Evolutionary conservation across 2,797 vertebrate genomes (phyloP).

Genomic region (Megaceryle alcyon): DNA sequence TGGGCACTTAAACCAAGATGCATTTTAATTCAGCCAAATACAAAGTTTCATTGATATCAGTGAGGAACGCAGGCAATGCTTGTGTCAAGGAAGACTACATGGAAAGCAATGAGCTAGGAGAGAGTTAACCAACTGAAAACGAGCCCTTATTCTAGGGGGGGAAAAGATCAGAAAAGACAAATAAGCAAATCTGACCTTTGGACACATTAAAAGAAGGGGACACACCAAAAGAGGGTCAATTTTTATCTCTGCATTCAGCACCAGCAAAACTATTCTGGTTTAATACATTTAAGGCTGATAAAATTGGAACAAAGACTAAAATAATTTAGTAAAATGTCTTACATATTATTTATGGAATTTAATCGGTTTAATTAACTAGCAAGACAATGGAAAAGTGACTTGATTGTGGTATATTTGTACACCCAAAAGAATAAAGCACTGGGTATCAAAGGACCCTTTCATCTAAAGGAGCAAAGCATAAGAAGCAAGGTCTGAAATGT

Average conservation of each 20-base stretch:
- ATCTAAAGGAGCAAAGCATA: not conserved
- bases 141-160: not conserved
- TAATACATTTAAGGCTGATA: not conserved
- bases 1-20: not conserved
- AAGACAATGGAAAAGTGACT: not conserved
- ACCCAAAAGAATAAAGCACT: not conserved
- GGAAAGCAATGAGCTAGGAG: not conserved
- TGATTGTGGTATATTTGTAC: not conserved
- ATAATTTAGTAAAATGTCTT: not conserved
- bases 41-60: not conserved
- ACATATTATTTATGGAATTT: not conserved
- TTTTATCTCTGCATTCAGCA: not conserved
- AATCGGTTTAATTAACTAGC: not conserved
- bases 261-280: not conserved
- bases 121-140: not conserved
- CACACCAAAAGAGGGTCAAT: not conserved
- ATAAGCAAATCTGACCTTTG: not conserved
- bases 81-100: not conserved
- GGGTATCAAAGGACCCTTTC: not conserved
- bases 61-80: rapidly evolving
- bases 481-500: not conserved
- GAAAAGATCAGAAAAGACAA: not conserved
- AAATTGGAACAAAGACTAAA: not conserved
- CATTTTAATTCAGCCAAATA: not conserved
- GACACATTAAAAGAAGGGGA: not conserved